These are phyloP conservation scores for Andrena praecox DNA, from an alignment of 2,888 invertebrate genomes.

Conservation along the genomic window DNA sequence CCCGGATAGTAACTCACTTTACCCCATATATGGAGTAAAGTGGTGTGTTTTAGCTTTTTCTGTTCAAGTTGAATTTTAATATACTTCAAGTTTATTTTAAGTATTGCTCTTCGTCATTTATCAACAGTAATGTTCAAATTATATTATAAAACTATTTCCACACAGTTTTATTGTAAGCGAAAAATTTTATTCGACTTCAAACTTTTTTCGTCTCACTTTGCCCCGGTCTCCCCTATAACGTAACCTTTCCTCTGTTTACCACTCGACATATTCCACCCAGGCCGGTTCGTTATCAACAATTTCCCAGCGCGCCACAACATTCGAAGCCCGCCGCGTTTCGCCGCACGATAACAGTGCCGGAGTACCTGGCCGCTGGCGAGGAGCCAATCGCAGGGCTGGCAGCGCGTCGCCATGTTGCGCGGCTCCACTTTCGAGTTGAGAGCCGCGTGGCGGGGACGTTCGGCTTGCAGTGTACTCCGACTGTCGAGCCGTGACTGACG, in stretches of 20 bases:
- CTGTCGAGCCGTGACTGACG: slow-evolving; percentile 79
- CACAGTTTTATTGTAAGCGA: too few relatives aligned
- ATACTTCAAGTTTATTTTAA: too few relatives aligned
- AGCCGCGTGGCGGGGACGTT: slow-evolving; percentile 78
- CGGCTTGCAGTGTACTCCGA: slow-evolving; percentile 77
- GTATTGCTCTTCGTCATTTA: too few relatives aligned
- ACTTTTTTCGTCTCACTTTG: too few relatives aligned
- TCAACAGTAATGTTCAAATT: too few relatives aligned
- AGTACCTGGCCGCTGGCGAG: slow-evolving; percentile 31
- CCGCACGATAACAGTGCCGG: slow-evolving; percentile 44
- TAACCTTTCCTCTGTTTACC: not conserved
- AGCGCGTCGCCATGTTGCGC: slow-evolving; percentile 80
- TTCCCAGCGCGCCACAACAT: not conserved
- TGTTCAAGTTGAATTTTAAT: too few relatives aligned
- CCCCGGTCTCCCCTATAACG: too few relatives aligned
- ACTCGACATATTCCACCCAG: not conserved
- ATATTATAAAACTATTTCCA: too few relatives aligned
- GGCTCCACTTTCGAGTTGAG: slow-evolving; percentile 77
- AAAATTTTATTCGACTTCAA: too few relatives aligned
- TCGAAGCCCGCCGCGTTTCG: slow-evolving; percentile 8
- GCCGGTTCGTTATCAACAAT: slow-evolving; percentile 37
- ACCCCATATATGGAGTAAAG: too few relatives aligned
- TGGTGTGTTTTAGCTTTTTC: too few relatives aligned
- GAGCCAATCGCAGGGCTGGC: slow-evolving; percentile 49
- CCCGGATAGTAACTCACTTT: too few relatives aligned